These are phyloP conservation scores for Heloderma charlesbogerti DNA, from an alignment of 2,113 vertebrate species.

Conservation along the genomic window DNA sequence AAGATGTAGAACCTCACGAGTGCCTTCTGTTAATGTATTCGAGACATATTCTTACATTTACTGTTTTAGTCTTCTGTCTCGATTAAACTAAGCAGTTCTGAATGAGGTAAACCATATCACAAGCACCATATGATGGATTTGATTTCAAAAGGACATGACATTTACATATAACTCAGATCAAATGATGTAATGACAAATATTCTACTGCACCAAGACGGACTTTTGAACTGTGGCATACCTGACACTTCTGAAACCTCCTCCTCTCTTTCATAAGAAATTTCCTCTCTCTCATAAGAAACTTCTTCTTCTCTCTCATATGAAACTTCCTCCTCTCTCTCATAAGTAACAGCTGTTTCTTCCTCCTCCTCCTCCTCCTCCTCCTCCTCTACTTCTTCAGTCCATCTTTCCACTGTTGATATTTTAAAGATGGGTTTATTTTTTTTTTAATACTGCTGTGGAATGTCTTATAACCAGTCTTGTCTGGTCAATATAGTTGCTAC, in stretches of 20 bases:
- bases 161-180: not conserved
- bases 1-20: not conserved
- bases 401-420: slow-evolving; percentile 73
- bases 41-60: not conserved
- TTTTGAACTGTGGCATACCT: slow-evolving; percentile 65
- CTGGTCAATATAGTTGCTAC: slow-evolving; percentile 1
- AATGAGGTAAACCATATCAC: not conserved
- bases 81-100: not conserved
- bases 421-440: slow-evolving; percentile 68
- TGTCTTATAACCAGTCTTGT: slow-evolving; percentile 12
- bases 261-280: slow-evolving; percentile 69
- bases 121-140: not conserved
- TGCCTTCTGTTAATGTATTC: not conserved
- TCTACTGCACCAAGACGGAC: not conserved
- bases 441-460: slow-evolving; percentile 39
- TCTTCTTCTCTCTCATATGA: slow-evolving; percentile 74
- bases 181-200: not conserved
- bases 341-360: slow-evolving; percentile 58
- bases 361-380: slow-evolving; percentile 59
- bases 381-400: slow-evolving; percentile 75
- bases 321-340: slow-evolving; percentile 69
- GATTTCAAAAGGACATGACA: not conserved
- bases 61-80: not conserved
- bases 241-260: slow-evolving; percentile 74
- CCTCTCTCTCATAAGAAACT: slow-evolving; percentile 50